Conservation (phyloP, 2,888 invertebrate genomes). For the Drosophila atroscutellata region DNA sequence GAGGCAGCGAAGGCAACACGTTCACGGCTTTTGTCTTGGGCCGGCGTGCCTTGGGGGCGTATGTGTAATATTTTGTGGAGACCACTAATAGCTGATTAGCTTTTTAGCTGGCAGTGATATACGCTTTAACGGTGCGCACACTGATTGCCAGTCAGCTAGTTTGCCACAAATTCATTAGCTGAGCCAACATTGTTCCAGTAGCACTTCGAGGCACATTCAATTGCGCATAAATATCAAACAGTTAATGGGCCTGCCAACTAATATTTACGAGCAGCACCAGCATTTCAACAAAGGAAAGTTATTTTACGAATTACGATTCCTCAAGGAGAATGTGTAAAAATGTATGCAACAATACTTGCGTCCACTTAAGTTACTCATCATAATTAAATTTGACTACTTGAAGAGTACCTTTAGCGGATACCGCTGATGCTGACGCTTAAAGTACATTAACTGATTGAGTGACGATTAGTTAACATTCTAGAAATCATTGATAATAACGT, state of each 20-base stretch:
- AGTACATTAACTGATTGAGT: background rate
- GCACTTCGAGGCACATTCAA: slow-evolving; percentile 24
- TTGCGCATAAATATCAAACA: slow-evolving; percentile 35
- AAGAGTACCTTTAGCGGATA: background rate
- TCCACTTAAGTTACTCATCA: background rate
- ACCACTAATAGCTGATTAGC: slow-evolving; percentile 63
- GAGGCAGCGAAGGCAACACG: background rate
- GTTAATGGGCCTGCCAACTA: slow-evolving; percentile 27
- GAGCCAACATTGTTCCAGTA: slow-evolving; percentile 15
- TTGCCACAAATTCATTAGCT: slow-evolving; percentile 54
- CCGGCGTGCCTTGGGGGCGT: slow-evolving; percentile 35
- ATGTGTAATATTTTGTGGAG: slow-evolving; percentile 53
- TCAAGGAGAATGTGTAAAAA: background rate
- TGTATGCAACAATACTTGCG: background rate
- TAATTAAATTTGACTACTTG: background rate
- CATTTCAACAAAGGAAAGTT: background rate
- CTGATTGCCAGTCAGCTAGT: slow-evolving; percentile 41
- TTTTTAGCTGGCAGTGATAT: slow-evolving; percentile 57
- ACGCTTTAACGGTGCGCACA: slow-evolving; percentile 25
- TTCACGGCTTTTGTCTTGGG: slow-evolving; percentile 5
- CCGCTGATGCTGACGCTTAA: background rate
- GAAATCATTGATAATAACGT: background rate
- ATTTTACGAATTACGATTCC: background rate
- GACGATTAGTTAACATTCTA: background rate
- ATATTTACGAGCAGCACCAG: slow-evolving; percentile 22